Percentiles rank a stretch among this genome's conserved stretches.
Conservation (phyloP, 2,888 invertebrate species). For the Hypomecis punctinalis region DNA sequence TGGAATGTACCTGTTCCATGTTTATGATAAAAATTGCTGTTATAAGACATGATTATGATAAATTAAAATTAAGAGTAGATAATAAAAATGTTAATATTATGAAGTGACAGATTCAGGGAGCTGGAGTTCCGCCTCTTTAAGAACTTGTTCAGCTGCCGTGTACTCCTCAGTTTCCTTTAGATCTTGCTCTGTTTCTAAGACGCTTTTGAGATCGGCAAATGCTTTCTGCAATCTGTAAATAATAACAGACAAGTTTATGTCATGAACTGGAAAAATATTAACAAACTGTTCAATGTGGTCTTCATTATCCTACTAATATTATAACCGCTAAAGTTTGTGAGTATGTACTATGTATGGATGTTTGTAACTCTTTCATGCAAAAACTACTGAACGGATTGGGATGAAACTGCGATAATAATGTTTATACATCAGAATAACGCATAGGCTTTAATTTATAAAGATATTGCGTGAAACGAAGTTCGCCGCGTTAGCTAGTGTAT, state of each 20-base stretch:
- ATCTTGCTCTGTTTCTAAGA: slow-evolving; percentile 90
- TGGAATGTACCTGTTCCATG: slow-evolving; percentile 74
- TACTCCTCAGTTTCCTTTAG: slow-evolving; percentile 91
- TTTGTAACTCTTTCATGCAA: too few species aligned
- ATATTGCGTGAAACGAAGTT: too few species aligned
- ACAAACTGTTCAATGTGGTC: too few species aligned
- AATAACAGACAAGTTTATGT: background rate
- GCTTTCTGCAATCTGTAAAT: slow-evolving; percentile 88
- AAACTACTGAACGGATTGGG: too few species aligned
- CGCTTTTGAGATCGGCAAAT: slow-evolving; percentile 89
- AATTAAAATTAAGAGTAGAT: slow-evolving; percentile 52
- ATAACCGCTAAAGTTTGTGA: too few species aligned
- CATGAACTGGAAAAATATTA: too few species aligned
- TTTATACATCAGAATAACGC: too few species aligned
- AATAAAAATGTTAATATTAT: slow-evolving; percentile 49
- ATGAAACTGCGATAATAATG: too few species aligned
- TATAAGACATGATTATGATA: slow-evolving; percentile 75
- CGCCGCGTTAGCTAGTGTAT: too few species aligned
- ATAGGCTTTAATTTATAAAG: too few species aligned
- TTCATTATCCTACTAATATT: too few species aligned
- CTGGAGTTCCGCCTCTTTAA: slow-evolving; percentile 88
- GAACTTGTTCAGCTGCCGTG: slow-evolving; percentile 86
- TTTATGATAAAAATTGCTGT: slow-evolving; percentile 66
- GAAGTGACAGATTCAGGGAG: slow-evolving; percentile 70
- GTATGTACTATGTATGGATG: too few species aligned